These are phyloP conservation scores for Blomia tropicalis DNA, from an alignment of 2,888 invertebrate species.

Conservation along the genomic window DNA sequence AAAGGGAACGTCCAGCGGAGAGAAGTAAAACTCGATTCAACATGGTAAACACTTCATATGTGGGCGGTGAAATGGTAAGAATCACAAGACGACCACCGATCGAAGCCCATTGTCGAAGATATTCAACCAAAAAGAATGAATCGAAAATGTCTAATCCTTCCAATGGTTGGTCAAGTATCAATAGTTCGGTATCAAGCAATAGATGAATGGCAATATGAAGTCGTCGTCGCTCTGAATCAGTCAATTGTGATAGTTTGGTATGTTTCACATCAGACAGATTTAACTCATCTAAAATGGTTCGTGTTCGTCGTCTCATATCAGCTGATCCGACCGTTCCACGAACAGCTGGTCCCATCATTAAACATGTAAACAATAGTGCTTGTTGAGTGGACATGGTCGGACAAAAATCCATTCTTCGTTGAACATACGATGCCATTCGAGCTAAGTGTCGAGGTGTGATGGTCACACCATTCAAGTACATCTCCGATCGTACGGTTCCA, in stretches of 20 bases:
- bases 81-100: conserved; percentile 60
- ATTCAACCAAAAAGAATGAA: conserved; percentile 84
- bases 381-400: conserved; percentile 77
- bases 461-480: conserved; percentile 69
- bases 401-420: conserved; percentile 57
- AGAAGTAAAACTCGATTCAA: conserved; percentile 64
- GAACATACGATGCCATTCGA: conserved; percentile 56
- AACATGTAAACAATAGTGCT: conserved; percentile 64
- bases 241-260: conserved; percentile 65
- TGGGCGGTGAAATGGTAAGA: conserved; percentile 79
- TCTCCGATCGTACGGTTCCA: conserved; percentile 50
- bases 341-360: conserved; percentile 46
- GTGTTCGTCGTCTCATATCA: conserved; percentile 63
- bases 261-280: conserved; percentile 75
- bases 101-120: conserved; percentile 70
- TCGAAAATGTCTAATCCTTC: conserved; percentile 85
- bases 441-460: conserved; percentile 53
- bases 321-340: conserved; percentile 40
- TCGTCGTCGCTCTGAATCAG: conserved; percentile 68
- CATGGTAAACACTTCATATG: conserved; percentile 89
- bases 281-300: conserved; percentile 72
- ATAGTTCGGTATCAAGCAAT: conserved; percentile 43
- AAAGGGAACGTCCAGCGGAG: conserved; percentile 78
- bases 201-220: conserved; percentile 77
- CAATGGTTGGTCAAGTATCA: conserved; percentile 65